Evolutionary conservation across 2,797 vertebrate genomes (phyloP).

Genomic region (Aratinga solstitialis): DNA sequence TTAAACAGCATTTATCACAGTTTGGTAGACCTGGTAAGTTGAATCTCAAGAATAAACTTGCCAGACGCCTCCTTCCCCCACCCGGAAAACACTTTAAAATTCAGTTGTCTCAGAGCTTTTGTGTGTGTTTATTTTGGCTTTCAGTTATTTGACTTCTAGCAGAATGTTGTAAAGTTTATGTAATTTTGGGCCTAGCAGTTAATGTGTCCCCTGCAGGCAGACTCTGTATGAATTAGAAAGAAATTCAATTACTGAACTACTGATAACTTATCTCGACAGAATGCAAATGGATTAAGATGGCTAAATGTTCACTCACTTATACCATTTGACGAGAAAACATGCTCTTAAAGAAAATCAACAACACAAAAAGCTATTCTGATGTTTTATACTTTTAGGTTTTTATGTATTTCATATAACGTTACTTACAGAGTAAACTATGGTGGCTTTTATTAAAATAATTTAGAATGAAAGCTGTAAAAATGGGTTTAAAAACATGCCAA

Average conservation of each 20-base stretch:
- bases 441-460: neutral
- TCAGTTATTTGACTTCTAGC: slow-evolving; percentile 64
- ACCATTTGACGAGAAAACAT: slow-evolving; percentile 22
- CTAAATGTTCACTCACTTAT: slow-evolving; percentile 45
- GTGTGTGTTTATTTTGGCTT: slow-evolving; percentile 55
- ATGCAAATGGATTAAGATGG: slow-evolving; percentile 72
- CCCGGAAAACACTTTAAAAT: neutral
- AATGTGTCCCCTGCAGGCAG: slow-evolving; percentile 76
- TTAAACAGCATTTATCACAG: neutral
- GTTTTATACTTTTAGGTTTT: neutral
- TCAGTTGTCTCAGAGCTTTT: slow-evolving; percentile 5
- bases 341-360: neutral
- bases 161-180: slow-evolving; percentile 62
- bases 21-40: neutral
- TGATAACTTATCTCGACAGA: slow-evolving; percentile 75
- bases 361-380: neutral
- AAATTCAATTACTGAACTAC: slow-evolving; percentile 77
- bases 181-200: slow-evolving; percentile 69
- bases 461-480: neutral
- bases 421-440: neutral
- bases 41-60: neutral
- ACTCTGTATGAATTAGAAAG: slow-evolving; percentile 71
- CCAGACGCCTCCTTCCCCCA: neutral
- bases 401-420: neutral
- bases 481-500: neutral